These are phyloP conservation scores for Holothuria leucospilota DNA, from an alignment of 53 echinoderm and acorn worm species.

Conservation along the genomic window DNA sequence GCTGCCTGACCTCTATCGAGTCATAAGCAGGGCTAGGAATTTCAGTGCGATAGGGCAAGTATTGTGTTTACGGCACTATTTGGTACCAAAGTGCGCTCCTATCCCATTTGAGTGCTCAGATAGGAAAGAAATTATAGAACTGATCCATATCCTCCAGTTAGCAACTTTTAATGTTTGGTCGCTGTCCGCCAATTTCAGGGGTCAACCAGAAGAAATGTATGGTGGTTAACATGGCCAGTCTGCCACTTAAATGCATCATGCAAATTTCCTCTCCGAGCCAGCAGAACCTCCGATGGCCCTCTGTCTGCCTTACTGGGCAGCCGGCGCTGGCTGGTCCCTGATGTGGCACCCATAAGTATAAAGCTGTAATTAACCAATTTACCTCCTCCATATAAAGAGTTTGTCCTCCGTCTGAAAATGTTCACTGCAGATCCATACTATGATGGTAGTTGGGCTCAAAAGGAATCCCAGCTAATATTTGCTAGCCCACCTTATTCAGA, in stretches of 20 bases:
- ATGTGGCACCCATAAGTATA: constrained; percentile 22
- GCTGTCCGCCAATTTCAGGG: too few relatives aligned
- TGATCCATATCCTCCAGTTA: too few relatives aligned
- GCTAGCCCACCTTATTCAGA: constrained; percentile 49
- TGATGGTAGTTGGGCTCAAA: constrained; percentile 40
- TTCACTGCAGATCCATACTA: constrained; percentile 58
- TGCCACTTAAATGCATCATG: neutral
- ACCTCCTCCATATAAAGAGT: constrained; percentile 50
- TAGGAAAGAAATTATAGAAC: too few relatives aligned
- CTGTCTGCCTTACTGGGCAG: neutral
- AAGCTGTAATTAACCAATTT: neutral
- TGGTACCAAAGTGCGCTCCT: too few relatives aligned
- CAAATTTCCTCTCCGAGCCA: neutral
- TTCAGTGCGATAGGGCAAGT: too few relatives aligned
- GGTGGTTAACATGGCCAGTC: neutral
- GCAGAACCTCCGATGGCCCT: neutral
- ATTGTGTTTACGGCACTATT: too few relatives aligned
- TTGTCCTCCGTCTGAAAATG: constrained; percentile 46
- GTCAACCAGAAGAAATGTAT: constrained; percentile 3
- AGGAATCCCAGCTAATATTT: constrained; percentile 34
- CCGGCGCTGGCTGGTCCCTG: constrained; percentile 24
- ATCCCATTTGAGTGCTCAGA: too few relatives aligned
- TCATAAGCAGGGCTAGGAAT: too few relatives aligned
- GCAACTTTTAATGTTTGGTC: too few relatives aligned
- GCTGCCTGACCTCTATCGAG: too few relatives aligned